Conservation (phyloP, 30 jellyfish, hydroid and myxozoan species). For the Aurelia sp. region DNA sequence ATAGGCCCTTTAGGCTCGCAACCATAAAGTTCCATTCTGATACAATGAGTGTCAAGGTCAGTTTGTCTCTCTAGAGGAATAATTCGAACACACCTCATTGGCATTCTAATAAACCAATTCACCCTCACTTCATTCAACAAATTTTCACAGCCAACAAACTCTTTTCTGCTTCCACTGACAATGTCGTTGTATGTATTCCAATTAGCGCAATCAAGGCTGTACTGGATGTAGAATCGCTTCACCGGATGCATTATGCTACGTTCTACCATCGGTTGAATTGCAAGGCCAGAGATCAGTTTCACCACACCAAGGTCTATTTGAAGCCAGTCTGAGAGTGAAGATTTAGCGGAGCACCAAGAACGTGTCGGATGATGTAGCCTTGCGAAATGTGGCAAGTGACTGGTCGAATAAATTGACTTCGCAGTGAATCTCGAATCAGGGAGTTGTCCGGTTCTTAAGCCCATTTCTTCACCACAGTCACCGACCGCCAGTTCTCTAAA, state of each 20-base stretch:
- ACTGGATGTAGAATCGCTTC: slow-evolving; percentile 11
- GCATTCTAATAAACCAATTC: slow-evolving; percentile 42
- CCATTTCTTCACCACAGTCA: slow-evolving; percentile 63
- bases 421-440: slow-evolving; percentile 57
- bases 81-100: slow-evolving; percentile 28
- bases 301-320: slow-evolving; percentile 49
- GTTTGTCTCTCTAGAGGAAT: slow-evolving; percentile 18
- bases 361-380: slow-evolving; percentile 2
- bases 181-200: slow-evolving; percentile 32
- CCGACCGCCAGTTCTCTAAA: slow-evolving; percentile 25
- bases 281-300: slow-evolving; percentile 33
- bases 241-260: not conserved
- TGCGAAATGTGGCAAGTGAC: slow-evolving; percentile 10
- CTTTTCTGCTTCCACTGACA: not conserved
- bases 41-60: not conserved
- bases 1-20: slow-evolving; percentile 23
- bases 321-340: slow-evolving; percentile 39
- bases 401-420: not conserved
- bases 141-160: not conserved
- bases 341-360: slow-evolving; percentile 46
- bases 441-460: slow-evolving; percentile 17
- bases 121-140: not conserved
- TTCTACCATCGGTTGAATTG: slow-evolving; percentile 17
- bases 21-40: slow-evolving; percentile 63
- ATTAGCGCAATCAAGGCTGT: slow-evolving; percentile 4